Evolutionary conservation across 1,140 invertebrate species (phyloP), one percentile per base, ranked within the genome.

Genomic region (Bombus terrestris): DNA sequence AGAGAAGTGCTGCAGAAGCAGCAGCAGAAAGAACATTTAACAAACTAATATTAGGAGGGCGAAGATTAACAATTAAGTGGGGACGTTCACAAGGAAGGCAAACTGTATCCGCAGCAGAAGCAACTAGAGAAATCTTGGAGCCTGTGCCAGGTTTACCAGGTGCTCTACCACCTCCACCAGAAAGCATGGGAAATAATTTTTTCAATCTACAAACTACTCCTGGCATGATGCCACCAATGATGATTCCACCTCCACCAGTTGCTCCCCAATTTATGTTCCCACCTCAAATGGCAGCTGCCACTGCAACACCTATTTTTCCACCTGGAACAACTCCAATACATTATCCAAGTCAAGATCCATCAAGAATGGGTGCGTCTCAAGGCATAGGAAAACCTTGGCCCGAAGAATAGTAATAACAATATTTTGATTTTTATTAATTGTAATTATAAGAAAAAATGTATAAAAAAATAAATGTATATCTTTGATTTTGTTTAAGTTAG

Each of bases 11-110:
- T 2, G 98, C 99, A 0, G 99, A 99, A 95, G 94, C 97, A 85
- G 99, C 99, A 22, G 98, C 99, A 6, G 99, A 99, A 92, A 98
- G 98, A 91, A 98, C 98, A 1, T 99, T 99, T 92, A 99, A 99
- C 91, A 99, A 99, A 93, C 94, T 99, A 32, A 98, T 98, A 47
- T 96, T 99, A 35, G 97, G 97, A 37, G 98, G 98, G 0, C 96
- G 98, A 75, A 96, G 98, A 81, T 95, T 99, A 0, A 99, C 98
- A 15, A 99, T 99, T 59, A 99, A 99, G 93, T 99, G 99, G 99
- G 99, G 99, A 1, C 97, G 98, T 92, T 98, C 98, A 3, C 98
- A 99, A 95, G 98, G 96, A 2, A 95, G 97, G 80, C 96, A 96
- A 83, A 93, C 91, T 13, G 88, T 93, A 2, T 96, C 95, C 0